phyloP scores from a whole-genome alignment of 2,797 vertebrate species.

The Amphiprion clarkii region DNA sequence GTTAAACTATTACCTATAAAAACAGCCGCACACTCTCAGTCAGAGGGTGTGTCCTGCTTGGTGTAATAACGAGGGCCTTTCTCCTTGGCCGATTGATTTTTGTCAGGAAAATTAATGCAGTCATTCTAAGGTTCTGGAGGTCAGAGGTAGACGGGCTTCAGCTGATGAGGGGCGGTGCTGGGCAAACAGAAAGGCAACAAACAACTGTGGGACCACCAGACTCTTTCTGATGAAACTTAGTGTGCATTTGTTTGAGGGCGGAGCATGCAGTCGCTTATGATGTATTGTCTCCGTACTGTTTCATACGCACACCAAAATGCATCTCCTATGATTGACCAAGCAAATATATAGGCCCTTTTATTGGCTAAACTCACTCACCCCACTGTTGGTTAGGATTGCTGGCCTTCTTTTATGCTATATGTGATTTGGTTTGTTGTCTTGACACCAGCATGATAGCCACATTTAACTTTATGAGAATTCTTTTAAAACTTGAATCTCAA shows the following conservation, averaged over 20 bases:
- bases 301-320: constrained; percentile 49
- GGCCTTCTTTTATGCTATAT: constrained; percentile 50
- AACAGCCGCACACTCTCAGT: constrained; percentile 59
- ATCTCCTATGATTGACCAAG: constrained; percentile 65
- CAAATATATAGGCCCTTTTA: constrained; percentile 59
- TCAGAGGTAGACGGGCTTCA: constrained; percentile 71
- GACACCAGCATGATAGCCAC: not conserved
- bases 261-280: constrained; percentile 62
- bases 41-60: constrained; percentile 71
- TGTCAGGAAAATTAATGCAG: constrained; percentile 82
- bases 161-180: constrained; percentile 75
- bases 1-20: constrained; percentile 80
- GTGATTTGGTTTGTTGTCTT: constrained; percentile 13
- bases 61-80: constrained; percentile 76
- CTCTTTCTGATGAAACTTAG: constrained; percentile 75
- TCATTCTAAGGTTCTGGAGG: constrained; percentile 71
- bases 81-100: constrained; percentile 83
- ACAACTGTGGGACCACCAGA: constrained; percentile 23
- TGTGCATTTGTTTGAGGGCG: constrained; percentile 59
- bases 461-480: too few species aligned
- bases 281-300: constrained; percentile 67
- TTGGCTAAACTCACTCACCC: constrained; percentile 44
- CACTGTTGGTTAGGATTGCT: constrained; percentile 19
- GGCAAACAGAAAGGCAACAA: constrained; percentile 37
- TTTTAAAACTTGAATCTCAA: constrained; percentile 7